Evolutionary conservation across 2,888 invertebrate species (phyloP).

Genomic region (Microctonus hyperodae): DNA sequence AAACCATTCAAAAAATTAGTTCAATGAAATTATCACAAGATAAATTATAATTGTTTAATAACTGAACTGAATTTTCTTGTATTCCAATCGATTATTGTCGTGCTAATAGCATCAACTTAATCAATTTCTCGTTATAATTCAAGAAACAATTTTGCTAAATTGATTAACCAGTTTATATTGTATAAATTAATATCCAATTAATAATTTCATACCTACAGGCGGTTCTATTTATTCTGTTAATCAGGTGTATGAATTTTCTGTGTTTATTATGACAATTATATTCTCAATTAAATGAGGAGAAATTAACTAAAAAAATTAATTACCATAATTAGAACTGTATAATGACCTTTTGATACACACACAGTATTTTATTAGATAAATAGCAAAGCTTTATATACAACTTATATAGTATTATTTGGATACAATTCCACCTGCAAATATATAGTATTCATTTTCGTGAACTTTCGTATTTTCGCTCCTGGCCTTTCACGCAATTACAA

Average conservation of each 20-base stretch:
- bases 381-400: background rate
- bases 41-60: constrained; percentile 1
- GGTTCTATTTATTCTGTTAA: too few relatives aligned
- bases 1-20: background rate
- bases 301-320: background rate
- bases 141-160: background rate
- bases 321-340: background rate
- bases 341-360: background rate
- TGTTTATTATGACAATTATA: too few relatives aligned
- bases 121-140: constrained; percentile 13
- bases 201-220: too few relatives aligned
- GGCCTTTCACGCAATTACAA: constrained; percentile 16
- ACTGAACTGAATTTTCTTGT: background rate
- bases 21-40: constrained; percentile 5
- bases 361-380: too few relatives aligned
- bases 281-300: too few relatives aligned
- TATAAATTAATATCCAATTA: too few relatives aligned
- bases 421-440: background rate
- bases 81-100: background rate
- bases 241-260: too few relatives aligned
- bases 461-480: background rate
- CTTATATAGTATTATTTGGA: too few relatives aligned
- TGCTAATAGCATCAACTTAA: constrained; percentile 6
- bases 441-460: background rate
- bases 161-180: constrained; percentile 1